These are phyloP conservation scores for cattle (Bos taurus) DNA, from an alignment of 2,113 vertebrate genomes.

Conservation along the genomic window ARS-UCD2.0 NC_037356.1:35573001-35573500, in stretches of 20 bases:
- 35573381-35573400: background rate
- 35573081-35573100: constrained; percentile 40
- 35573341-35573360: background rate
- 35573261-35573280: background rate
- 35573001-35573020: background rate
- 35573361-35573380: background rate
- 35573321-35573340: background rate
- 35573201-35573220: background rate
- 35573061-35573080: background rate
- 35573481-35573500: background rate
- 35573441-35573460: background rate
- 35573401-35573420: background rate
- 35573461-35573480: background rate
- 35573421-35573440: background rate
- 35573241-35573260: background rate
- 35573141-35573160: background rate
- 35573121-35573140: background rate
- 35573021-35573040: background rate
- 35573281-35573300: accelerated
- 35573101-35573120: background rate
- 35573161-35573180: background rate
- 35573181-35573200: background rate
- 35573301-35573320: accelerated
- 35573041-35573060: background rate
- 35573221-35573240: background rate